phyloP scores from a whole-genome alignment of 2,113 vertebrate species.

The Larimichthys crocea region DNA sequence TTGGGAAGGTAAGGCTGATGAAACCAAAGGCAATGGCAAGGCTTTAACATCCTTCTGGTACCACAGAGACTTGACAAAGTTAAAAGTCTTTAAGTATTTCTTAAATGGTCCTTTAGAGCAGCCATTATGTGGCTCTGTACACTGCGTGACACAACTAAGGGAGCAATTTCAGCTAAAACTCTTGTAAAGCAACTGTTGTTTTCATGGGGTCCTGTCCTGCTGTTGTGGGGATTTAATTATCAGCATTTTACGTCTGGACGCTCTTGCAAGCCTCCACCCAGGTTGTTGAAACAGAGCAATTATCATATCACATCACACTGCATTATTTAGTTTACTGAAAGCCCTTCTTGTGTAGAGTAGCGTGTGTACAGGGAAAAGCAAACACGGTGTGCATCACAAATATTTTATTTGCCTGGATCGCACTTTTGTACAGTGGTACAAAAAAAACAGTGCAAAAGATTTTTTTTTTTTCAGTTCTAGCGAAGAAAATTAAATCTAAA shows the following conservation, averaged over 20 bases:
- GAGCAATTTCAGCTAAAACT: conserved; percentile 25
- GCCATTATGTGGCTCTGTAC: neutral
- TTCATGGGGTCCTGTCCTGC: conserved; percentile 23
- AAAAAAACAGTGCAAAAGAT: neutral
- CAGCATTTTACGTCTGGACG: conserved; percentile 36
- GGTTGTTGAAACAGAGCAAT: conserved; percentile 62
- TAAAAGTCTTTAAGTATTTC: conserved; percentile 20
- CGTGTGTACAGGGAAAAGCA: conserved; percentile 10
- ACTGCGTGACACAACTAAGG: neutral
- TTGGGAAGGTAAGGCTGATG: conserved; percentile 36
- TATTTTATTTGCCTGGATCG: neutral
- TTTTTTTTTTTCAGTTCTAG: neutral
- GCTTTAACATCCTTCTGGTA: conserved; percentile 2
- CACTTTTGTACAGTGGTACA: neutral
- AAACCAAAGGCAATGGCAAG: conserved; percentile 46
- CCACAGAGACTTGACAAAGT: conserved; percentile 10
- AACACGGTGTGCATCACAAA: conserved; percentile 21
- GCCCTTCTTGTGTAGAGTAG: conserved; percentile 16
- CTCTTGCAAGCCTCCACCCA: conserved; percentile 13
- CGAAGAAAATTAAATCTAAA: neutral
- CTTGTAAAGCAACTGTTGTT: conserved; percentile 21
- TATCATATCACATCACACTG: conserved; percentile 53
- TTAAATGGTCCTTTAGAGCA: neutral
- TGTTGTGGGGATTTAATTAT: conserved; percentile 49
- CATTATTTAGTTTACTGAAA: conserved; percentile 62